A percentile compares a stretch with the other conserved stretches of the same genome.
These are phyloP conservation scores for Colletes latitarsis DNA, from an alignment of 1,140 invertebrate species.

Conservation along the genomic window DNA sequence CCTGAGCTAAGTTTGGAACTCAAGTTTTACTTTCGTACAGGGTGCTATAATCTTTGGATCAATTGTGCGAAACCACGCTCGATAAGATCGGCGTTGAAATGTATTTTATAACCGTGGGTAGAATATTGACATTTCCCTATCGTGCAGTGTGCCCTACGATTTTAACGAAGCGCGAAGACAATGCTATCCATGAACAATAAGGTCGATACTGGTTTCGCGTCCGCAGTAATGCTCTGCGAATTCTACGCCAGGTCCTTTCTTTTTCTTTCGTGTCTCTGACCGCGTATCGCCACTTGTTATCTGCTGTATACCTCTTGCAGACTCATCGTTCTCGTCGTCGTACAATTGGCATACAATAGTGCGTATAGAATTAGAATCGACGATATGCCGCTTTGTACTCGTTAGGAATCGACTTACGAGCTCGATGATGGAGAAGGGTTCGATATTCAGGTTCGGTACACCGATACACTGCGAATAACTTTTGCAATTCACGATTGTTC, in stretches of 20 bases:
- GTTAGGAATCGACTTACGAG: constrained; percentile 54
- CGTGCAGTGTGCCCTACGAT: not conserved
- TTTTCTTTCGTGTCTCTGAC: constrained; percentile 27
- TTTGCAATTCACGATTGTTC: not conserved
- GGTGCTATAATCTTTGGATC: too few species aligned
- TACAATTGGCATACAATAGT: constrained; percentile 53
- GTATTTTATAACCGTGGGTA: not conserved
- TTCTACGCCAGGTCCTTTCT: not conserved
- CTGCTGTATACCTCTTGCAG: constrained; percentile 27
- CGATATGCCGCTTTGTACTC: constrained; percentile 50
- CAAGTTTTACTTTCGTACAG: too few species aligned
- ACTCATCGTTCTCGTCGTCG: constrained; percentile 39
- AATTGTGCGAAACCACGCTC: too few species aligned
- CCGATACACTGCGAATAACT: not conserved
- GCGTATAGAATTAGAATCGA: constrained; percentile 52
- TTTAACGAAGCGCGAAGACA: constrained; percentile 43
- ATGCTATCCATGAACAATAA: constrained; percentile 42
- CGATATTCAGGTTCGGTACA: constrained; percentile 21
- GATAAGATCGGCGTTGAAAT: too few species aligned
- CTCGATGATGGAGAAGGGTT: not conserved
- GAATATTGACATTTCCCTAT: too few species aligned
- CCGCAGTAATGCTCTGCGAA: constrained; percentile 13
- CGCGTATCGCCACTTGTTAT: constrained; percentile 37
- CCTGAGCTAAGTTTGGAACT: too few species aligned
- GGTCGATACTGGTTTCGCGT: constrained; percentile 38